Percentiles rank a stretch among this genome's conserved stretches.
Evolutionary conservation across 2,888 invertebrate species (phyloP).

Genomic region (Colostygia pectinataria): DNA sequence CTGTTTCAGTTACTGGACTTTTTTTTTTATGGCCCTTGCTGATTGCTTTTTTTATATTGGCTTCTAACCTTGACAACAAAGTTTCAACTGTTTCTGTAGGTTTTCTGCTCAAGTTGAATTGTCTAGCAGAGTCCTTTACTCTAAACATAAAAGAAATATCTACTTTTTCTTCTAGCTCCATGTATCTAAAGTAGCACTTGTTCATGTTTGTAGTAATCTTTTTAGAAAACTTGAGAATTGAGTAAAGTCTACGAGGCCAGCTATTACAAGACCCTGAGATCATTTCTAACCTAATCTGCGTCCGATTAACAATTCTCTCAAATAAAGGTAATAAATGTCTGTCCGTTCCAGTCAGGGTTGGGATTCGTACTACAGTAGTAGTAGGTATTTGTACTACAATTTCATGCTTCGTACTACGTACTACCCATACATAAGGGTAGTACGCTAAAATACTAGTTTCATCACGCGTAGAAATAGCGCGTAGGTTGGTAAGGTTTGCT

Average conservation of each 20-base stretch:
- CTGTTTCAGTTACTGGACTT: constrained; percentile 27
- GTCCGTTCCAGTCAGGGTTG: too few species aligned
- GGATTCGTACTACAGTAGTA: too few species aligned
- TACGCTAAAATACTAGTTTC: too few species aligned
- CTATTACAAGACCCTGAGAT: constrained; percentile 36
- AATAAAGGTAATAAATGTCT: too few species aligned
- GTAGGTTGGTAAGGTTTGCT: too few species aligned
- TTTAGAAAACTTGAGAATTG: constrained; percentile 53
- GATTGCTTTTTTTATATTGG: constrained; percentile 85
- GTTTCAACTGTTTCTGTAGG: constrained; percentile 83
- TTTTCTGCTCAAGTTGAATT: constrained; percentile 88
- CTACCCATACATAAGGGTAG: too few species aligned
- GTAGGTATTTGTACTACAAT: too few species aligned
- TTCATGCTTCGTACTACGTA: too few species aligned
- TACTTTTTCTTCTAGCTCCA: constrained; percentile 59
- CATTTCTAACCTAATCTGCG: too few species aligned
- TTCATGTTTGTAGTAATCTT: constrained; percentile 58
- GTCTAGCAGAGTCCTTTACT: constrained; percentile 71
- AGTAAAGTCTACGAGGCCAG: constrained; percentile 45
- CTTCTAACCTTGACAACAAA: constrained; percentile 84
- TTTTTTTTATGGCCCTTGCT: constrained; percentile 75
- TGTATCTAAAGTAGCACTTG: constrained; percentile 69
- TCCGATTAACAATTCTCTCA: too few species aligned
- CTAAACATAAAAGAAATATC: constrained; percentile 66
- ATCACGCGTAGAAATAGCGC: too few species aligned